Base-by-base conservation (phyloP, 2,113 vertebrate species). In the Spea bombifrons region DNA sequence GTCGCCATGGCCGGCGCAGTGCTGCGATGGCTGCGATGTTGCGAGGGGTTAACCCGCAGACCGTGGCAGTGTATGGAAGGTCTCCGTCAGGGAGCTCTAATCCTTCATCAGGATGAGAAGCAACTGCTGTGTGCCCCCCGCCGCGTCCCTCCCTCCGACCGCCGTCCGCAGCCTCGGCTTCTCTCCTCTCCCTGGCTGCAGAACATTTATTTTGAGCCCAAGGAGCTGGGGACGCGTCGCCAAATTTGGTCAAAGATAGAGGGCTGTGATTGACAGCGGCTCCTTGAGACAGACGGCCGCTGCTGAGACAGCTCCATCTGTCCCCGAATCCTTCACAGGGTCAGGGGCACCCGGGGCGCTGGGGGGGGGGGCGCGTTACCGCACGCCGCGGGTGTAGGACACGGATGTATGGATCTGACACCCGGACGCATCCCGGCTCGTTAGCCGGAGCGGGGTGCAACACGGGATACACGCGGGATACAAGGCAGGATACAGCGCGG, bases 291-390 rank as follows among this genome's bases (percentile, higher is more conserved):
- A 79, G 77, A 13, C 73, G 76, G 77, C 70, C n/a, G 70, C 49
- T 79, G 77, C 77, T 79, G 77, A 79, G 77, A 79, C 77, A 79
- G 77, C 77, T 79, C 70, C 70, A 73, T 79, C 61, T 73, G 71
- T 79, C 77, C 57, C 70, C 65, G 50, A 73, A 73, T 73, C 70
- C 73, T 66, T 79, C 70, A 79, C 70, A 44, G 61, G 77, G 70
- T 66, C 77, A 66, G 69, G 70, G 77, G 70, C 59, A 48, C 47
- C 1, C 4, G 13, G 50, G 67, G 47, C 48, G 75, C 66, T 65
- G 53, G 66, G 47, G n/a, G 7, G 5, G 48, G 59, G 61, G 30
- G 1, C 30, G 30, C 30, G 30, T 30, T 30, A 30, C 30, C 30
- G 30, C 30, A 30, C 13, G 30, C 30, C 30, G 30, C 30, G 30